Conservation (phyloP, 2,113 vertebrate genomes). For the Notechis scutatus region DNA sequence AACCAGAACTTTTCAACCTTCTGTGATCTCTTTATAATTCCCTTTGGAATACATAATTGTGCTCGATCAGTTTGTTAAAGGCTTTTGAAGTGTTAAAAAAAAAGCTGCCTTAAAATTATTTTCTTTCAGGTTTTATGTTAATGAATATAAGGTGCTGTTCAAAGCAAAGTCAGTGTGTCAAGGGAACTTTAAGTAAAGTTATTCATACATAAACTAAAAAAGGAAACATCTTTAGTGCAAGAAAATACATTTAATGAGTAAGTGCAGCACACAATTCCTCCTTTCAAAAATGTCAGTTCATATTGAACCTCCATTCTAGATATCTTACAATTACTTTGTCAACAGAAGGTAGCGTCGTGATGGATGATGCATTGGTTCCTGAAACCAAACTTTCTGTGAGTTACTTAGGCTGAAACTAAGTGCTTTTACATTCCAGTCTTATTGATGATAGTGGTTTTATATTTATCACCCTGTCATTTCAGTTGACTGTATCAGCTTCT, state of each 20-base stretch:
- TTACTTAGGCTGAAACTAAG: conserved; percentile 87
- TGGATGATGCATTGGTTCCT: conserved; percentile 78
- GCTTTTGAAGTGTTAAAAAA: conserved; percentile 81
- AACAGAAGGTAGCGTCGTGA: conserved; percentile 80
- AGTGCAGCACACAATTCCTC: conserved; percentile 83
- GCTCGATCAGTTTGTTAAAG: conserved; percentile 80
- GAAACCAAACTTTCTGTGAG: conserved; percentile 83
- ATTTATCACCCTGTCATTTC: conserved; percentile 88
- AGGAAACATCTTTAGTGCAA: conserved; percentile 79
- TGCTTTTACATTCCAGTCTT: conserved; percentile 85
- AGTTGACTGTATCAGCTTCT: conserved; percentile 78
- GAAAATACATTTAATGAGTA: conserved; percentile 86
- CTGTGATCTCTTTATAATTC: conserved; percentile 80
- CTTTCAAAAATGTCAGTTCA: conserved; percentile 84
- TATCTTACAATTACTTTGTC: conserved; percentile 88
- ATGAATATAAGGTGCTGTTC: conserved; percentile 83
- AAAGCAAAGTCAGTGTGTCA: conserved; percentile 81
- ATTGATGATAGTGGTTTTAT: conserved; percentile 85
- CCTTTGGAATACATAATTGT: conserved; percentile 81
- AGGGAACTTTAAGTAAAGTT: conserved; percentile 81
- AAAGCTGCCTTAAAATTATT: conserved; percentile 83
- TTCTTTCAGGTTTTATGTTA: conserved; percentile 85
- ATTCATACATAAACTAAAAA: conserved; percentile 85
- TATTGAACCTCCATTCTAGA: conserved; percentile 79
- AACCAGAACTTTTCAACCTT: conserved; percentile 80